phyloP scores from a whole-genome alignment of 2,797 vertebrate genomes.

The Pseudomugil gertrudae region DNA sequence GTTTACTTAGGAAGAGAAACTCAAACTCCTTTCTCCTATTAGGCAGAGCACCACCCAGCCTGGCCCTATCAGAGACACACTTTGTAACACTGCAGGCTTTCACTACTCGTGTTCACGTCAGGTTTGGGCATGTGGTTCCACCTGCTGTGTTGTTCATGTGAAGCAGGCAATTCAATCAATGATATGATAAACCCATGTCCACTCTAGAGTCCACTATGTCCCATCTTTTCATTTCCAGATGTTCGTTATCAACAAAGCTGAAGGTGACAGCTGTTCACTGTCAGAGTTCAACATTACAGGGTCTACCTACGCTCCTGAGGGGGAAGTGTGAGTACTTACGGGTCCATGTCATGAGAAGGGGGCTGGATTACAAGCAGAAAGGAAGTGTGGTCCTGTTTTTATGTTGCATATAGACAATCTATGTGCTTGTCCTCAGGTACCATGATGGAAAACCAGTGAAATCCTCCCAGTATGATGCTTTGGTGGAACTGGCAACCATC shows the following conservation, averaged over 20 bases:
- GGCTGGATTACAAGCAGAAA: too few relatives aligned
- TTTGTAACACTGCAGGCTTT: constrained; percentile 34
- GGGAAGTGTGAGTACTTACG: constrained; percentile 91
- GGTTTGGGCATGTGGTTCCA: constrained; percentile 58
- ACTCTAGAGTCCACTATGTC: constrained; percentile 9
- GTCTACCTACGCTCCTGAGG: constrained; percentile 95
- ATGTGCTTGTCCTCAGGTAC: constrained; percentile 77
- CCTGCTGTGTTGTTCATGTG: constrained; percentile 47
- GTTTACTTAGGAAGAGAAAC: constrained; percentile 52
- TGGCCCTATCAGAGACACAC: constrained; percentile 18
- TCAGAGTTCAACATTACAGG: constrained; percentile 96
- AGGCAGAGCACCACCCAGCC: constrained; percentile 36
- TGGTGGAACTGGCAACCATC: constrained; percentile 95
- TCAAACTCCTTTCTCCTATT: constrained; percentile 38
- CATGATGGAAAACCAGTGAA: constrained; percentile 89
- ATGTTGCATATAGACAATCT: background rate
- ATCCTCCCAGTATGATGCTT: constrained; percentile 87
- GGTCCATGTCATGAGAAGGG: background rate
- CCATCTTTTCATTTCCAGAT: constrained; percentile 81
- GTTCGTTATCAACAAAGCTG: constrained; percentile 91
- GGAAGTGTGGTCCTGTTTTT: background rate
- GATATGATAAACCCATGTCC: background rate
- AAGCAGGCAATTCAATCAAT: background rate
- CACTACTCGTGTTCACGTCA: background rate
- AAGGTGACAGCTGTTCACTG: constrained; percentile 89